Evolutionary conservation across 1,140 invertebrate genomes (phyloP).

Genomic region (Drosophila kikkawai): DNA sequence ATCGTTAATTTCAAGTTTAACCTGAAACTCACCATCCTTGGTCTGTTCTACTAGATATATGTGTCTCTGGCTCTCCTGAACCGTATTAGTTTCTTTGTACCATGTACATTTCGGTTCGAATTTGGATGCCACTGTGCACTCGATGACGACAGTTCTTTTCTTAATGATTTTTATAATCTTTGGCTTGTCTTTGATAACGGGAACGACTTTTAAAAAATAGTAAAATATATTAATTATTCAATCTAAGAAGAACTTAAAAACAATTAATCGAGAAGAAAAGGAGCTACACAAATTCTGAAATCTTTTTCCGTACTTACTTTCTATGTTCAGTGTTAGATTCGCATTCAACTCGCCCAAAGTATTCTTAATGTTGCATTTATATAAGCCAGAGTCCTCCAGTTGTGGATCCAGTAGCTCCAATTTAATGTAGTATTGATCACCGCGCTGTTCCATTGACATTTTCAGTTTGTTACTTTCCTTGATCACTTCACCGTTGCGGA

Average conservation of each 20-base stretch:
- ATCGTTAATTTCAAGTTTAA: slow-evolving; percentile 94
- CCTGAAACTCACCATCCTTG: slow-evolving; percentile 89
- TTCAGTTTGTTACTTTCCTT: slow-evolving; percentile 92
- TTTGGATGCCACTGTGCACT: slow-evolving; percentile 95
- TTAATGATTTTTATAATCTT: slow-evolving; percentile 95
- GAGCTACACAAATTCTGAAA: background rate
- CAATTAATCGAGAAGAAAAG: background rate
- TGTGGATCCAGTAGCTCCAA: slow-evolving; percentile 96
- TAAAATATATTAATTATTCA: background rate
- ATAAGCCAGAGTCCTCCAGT: slow-evolving; percentile 97
- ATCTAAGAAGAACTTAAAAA: background rate
- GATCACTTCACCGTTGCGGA: slow-evolving; percentile 91
- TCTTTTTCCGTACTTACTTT: slow-evolving; percentile 90
- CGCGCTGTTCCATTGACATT: slow-evolving; percentile 90
- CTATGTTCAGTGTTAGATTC: slow-evolving; percentile 98
- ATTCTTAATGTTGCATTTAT: slow-evolving; percentile 99
- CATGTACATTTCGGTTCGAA: slow-evolving; percentile 95
- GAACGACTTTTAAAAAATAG: slow-evolving; percentile 92
- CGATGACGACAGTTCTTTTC: slow-evolving; percentile 95
- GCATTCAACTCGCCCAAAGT: slow-evolving; percentile 97
- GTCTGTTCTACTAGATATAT: slow-evolving; percentile 72
- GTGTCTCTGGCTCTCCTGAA: slow-evolving; percentile 88
- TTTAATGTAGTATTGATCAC: slow-evolving; percentile 94
- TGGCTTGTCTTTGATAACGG: slow-evolving; percentile 96
- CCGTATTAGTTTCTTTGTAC: slow-evolving; percentile 93